Base-by-base conservation (phyloP, 2,113 vertebrate species). In the Cottus gobio region DNA sequence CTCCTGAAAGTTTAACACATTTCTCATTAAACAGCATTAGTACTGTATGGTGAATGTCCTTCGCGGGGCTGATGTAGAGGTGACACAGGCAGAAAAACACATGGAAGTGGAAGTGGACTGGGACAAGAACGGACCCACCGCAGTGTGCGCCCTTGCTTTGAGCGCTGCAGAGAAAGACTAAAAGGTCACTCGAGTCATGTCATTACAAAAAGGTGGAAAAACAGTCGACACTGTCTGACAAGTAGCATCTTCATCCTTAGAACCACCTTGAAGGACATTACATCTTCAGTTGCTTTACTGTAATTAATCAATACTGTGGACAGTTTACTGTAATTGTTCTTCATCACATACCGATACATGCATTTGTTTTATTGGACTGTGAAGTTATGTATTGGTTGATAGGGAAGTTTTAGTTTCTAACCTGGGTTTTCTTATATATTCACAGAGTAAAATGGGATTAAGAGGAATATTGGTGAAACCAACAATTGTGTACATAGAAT, bases 1-100 rank as follows among this genome's bases (percentile, higher is more conserved):
- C 84, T 77, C 44, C 56, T 88, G 74, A 82, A 89, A 85, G 54
- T 90, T 89, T 90, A 86, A 91, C 82, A 79, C 61, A 48, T 75
- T 80, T 84, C 77, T 89, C 85, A 87, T 88, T 89, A 87, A 61
- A 54, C 71, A 31, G n/a, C 52, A 22, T 71, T 83, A 34, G 76
- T 48, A 48, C 57, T 75, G 69, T 64, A 68, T 36, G n/a, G 52
- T 48, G 56, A 67, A 69, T 37, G 75, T 86, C 79, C 75, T 75
- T 67, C 72, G 42, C 26, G 56, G 56, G 56, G 12, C 58, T 57
- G 65, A 63, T 74, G 64, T 65, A 79, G 61, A 83, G 79, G 83
- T 82, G 83, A 88, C 64, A 68, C 22, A 24, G 56, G 57, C 30
- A 30, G 44, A 75, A 65, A 79, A 65, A 62, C 58, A 24, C 0